These are phyloP conservation scores for Hyposmocoma kahamanoa DNA, from an alignment of 1,140 invertebrate species.

Conservation along the genomic window DNA sequence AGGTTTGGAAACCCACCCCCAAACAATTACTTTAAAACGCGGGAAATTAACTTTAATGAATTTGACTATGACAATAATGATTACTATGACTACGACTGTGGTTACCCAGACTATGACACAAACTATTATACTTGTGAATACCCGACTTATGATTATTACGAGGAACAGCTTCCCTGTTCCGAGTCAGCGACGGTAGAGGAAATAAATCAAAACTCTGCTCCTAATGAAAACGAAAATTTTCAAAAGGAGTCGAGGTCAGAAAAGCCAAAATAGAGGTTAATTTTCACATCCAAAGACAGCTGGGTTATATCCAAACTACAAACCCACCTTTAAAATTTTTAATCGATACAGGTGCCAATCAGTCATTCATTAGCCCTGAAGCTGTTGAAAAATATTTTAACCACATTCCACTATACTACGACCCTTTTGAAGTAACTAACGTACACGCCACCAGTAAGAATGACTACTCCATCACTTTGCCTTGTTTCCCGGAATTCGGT, in stretches of 20 bases:
- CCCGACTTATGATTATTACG: background rate
- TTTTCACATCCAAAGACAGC: background rate
- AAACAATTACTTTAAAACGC: too few species aligned
- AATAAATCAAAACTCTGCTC: background rate
- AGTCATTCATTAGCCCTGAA: too few species aligned
- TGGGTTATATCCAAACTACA: too few species aligned
- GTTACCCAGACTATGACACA: too few species aligned
- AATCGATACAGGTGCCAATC: too few species aligned
- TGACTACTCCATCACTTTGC: background rate
- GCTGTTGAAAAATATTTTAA: background rate
- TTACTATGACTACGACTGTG: too few species aligned
- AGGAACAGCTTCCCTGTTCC: too few species aligned
- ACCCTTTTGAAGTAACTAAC: background rate
- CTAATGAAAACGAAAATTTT: background rate
- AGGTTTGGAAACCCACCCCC: too few species aligned
- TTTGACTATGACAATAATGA: background rate
- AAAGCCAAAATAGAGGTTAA: background rate
- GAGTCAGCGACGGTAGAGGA: background rate
- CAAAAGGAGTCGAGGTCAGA: too few species aligned
- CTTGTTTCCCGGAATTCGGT: background rate
- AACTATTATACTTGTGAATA: background rate
- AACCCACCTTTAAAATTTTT: too few species aligned
- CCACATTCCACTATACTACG: background rate
- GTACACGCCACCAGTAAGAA: background rate
- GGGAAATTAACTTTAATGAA: too few species aligned